Conservation (phyloP, 2,797 vertebrate species). For the Melanotaenia pygmaea region DNA sequence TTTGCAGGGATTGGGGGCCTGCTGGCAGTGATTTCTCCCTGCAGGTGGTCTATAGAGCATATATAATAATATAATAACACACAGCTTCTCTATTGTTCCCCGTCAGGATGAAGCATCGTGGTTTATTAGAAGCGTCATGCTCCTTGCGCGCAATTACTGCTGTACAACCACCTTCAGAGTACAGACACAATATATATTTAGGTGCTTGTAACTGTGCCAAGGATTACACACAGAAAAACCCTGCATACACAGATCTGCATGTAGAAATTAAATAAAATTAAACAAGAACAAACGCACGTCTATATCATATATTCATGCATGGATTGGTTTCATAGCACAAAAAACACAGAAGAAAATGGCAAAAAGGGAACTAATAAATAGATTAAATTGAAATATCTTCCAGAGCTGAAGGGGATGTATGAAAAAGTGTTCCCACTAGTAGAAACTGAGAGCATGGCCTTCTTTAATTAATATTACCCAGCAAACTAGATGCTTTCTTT, state of each 20-base stretch:
- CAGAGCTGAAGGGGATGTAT: too few species aligned
- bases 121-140: conserved; percentile 47
- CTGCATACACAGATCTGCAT: not conserved
- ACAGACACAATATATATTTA: conserved; percentile 32
- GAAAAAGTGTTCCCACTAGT: too few species aligned
- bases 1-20: conserved; percentile 70
- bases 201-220: conserved; percentile 19
- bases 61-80: conserved; percentile 64
- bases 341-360: not conserved
- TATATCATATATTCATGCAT: not conserved
- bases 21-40: conserved; percentile 74
- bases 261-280: conserved; percentile 3
- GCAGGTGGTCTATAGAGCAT: conserved; percentile 49
- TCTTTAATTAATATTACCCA: too few species aligned
- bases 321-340: not conserved
- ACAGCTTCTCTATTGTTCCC: conserved; percentile 68
- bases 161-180: conserved; percentile 41
- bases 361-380: too few species aligned
- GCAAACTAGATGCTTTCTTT: too few species aligned
- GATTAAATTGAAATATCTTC: too few species aligned
- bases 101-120: conserved; percentile 51
- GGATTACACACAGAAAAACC: conserved; percentile 6
- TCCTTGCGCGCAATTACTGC: conserved; percentile 29
- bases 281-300: not conserved
- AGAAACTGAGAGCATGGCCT: too few species aligned